phyloP scores from a whole-genome alignment of 1,140 invertebrate genomes.

The Nixonia krombeini region DNA sequence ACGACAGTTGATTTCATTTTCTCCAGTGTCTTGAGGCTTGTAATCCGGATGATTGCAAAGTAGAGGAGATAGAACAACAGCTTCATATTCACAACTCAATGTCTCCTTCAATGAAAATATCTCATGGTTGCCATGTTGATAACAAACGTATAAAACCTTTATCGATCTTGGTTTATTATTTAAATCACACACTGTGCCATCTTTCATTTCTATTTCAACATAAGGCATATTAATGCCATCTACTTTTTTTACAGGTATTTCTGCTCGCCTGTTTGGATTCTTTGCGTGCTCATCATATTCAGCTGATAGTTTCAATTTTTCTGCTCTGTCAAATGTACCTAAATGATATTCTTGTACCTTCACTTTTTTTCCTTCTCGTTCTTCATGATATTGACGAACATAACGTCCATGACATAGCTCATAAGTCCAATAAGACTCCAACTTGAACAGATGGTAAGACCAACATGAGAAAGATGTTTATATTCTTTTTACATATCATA shows the following conservation, averaged over 20 bases:
- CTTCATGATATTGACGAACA: constrained; percentile 95
- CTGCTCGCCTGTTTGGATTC: constrained; percentile 68
- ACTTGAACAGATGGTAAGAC: constrained; percentile 64
- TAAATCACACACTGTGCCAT: constrained; percentile 93
- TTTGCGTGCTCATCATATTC: constrained; percentile 72
- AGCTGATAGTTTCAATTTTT: constrained; percentile 68
- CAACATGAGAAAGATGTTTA: too few relatives aligned
- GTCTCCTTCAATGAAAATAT: constrained; percentile 94
- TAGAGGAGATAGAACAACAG: constrained; percentile 86
- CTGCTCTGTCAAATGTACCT: constrained; percentile 78
- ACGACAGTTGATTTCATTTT: constrained; percentile 86
- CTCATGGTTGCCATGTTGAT: constrained; percentile 88
- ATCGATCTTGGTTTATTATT: constrained; percentile 86
- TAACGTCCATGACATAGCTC: constrained; percentile 95
- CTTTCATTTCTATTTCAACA: constrained; percentile 83
- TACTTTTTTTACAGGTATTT: constrained; percentile 80
- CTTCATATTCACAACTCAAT: constrained; percentile 95
- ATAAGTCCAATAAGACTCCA: constrained; percentile 98
- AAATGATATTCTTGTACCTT: constrained; percentile 87
- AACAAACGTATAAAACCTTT: constrained; percentile 88
- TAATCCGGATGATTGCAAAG: constrained; percentile 92
- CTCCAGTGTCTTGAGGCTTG: constrained; percentile 84
- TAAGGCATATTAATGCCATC: constrained; percentile 90
- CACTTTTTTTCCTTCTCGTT: constrained; percentile 87
- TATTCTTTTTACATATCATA: too few relatives aligned